Base-by-base conservation (phyloP, 1,140 invertebrate species). In the Drosophila neocordata region DNA sequence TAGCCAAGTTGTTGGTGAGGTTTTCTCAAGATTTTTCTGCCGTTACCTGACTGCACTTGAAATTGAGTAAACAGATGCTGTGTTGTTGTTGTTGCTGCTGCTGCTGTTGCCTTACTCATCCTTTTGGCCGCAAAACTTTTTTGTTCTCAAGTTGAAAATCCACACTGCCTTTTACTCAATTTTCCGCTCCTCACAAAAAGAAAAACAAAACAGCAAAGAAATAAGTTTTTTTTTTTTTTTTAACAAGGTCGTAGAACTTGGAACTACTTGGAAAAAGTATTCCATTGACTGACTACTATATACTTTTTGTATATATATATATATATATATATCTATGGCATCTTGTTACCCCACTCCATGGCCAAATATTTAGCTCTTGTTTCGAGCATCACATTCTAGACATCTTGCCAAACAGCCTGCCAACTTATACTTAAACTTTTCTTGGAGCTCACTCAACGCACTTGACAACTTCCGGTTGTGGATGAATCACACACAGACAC, bases 1-100 rank as follows among this genome's bases (percentile, higher is more conserved):
- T 34, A 34, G 18, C 69, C 71, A 66, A 62, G 58, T 58, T 44
- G 15, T 1, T 62, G 52, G 13, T 37, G 22, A 20, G 15, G 22
- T 55, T 52, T 51, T 44, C 64, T 24, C 38, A 24, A 24, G 22
- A 24, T 24, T 24, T 34, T 53, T 37, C 48, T 69, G 64, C 63
- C 53, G 59, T 38, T 73, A 48, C 41, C 53, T 37, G 31, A 57
- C n/a, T 84, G 81, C 80, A 85, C 77, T 73, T 65, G 35, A 85
- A 80, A 80, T 84, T 84, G 77, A 84, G 85, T 81, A 85, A 69
- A 66, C 63, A 24, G 20, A 37, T 15, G 67, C 13, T 13, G 12
- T 9, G 12, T 9, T 5, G 34, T 8, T 18, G 55, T 35, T 13
- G 35, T n/a, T 34, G 20, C 48, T 4, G 20, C 18, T 11, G 15